A percentile compares a stretch with the other conserved stretches of the same genome.
Conservation (phyloP, 30 jellyfish, hydroid and myxozoan genomes). For the Mastigias papua region DNA sequence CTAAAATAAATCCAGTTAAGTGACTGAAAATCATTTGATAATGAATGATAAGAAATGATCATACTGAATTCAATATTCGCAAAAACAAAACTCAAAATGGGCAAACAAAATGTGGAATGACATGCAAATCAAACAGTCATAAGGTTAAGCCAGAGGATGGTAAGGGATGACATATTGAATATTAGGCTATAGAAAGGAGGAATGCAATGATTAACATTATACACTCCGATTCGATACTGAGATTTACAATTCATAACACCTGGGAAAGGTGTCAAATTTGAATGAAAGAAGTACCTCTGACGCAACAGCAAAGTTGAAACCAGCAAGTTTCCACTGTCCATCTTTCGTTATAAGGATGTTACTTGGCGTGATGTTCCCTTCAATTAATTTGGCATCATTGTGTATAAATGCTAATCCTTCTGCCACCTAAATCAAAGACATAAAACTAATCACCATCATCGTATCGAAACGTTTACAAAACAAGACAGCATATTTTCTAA, state of each 20-base stretch:
- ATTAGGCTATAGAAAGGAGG: too few species aligned
- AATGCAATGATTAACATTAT: too few species aligned
- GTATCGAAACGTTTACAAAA: neutral
- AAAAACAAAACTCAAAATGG: too few species aligned
- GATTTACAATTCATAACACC: too few species aligned
- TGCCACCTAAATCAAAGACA: slow-evolving; percentile 34
- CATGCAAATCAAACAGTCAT: neutral
- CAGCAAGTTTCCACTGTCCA: slow-evolving; percentile 98
- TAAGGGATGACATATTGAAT: neutral
- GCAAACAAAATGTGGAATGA: too few species aligned
- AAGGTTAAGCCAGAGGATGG: neutral
- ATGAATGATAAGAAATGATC: too few species aligned
- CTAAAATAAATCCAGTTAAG: too few species aligned
- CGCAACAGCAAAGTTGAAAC: slow-evolving; percentile 79
- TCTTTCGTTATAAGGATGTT: slow-evolving; percentile 80
- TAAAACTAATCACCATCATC: neutral
- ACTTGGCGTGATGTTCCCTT: slow-evolving; percentile 86
- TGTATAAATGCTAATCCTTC: slow-evolving; percentile 93
- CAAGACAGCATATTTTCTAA: neutral
- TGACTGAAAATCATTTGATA: too few species aligned
- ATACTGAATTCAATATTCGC: too few species aligned
- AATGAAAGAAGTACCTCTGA: slow-evolving; percentile 52
- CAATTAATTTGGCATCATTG: slow-evolving; percentile 85
- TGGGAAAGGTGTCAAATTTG: too few species aligned
- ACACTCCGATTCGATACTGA: too few species aligned